phyloP scores from a whole-genome alignment of 2,797 vertebrate genomes.

The Cephalopachus bancanus region DNA sequence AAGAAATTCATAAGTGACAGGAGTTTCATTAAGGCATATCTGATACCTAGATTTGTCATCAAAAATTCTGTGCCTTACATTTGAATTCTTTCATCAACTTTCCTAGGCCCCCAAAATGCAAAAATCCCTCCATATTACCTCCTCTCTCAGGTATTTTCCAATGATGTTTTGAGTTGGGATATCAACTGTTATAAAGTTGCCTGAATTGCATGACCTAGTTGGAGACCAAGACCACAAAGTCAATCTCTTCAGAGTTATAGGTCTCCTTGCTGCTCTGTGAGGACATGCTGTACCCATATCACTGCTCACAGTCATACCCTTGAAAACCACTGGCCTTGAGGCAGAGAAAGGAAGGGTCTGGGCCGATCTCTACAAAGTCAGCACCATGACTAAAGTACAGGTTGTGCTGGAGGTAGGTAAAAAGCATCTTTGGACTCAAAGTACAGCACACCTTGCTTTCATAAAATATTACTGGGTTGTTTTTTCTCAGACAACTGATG shows the following conservation, averaged over 20 bases:
- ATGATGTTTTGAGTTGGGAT: background rate
- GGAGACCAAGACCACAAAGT: background rate
- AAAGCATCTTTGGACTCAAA: background rate
- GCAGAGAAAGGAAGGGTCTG: background rate
- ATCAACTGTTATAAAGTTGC: background rate
- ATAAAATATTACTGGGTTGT: background rate
- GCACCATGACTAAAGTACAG: background rate
- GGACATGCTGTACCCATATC: background rate
- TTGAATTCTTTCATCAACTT: constrained; percentile 18
- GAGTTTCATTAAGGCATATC: background rate
- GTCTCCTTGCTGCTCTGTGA: background rate
- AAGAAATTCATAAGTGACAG: background rate
- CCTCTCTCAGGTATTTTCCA: background rate
- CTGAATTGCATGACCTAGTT: background rate
- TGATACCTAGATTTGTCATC: constrained; percentile 5
- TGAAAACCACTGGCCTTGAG: background rate
- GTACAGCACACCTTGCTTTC: background rate
- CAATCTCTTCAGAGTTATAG: background rate
- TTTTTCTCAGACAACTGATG: background rate
- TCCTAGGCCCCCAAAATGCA: background rate
- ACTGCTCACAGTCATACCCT: background rate
- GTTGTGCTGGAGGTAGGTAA: background rate
- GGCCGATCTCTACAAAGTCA: background rate
- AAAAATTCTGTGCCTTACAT: background rate
- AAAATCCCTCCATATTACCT: background rate